These are phyloP conservation scores for Diabrotica balteata DNA, from an alignment of 2,888 invertebrate genomes.

Conservation along the genomic window DNA sequence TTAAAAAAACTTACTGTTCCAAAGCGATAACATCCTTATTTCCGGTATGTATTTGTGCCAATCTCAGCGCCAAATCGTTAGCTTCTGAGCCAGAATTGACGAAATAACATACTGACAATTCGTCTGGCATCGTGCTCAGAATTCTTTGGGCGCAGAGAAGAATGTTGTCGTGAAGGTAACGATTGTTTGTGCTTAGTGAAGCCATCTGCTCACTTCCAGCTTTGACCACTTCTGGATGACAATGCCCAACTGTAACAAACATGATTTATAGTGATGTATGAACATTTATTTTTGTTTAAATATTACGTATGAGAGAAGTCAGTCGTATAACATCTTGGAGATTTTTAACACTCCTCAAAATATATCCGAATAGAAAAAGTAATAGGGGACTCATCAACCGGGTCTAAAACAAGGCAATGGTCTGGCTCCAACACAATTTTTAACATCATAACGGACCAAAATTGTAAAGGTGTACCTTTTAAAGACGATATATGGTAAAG, in stretches of 20 bases:
- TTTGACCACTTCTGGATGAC: conserved; percentile 92
- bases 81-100: conserved; percentile 99
- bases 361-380: too few species aligned
- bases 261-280: too few species aligned
- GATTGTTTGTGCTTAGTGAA: conserved; percentile 90
- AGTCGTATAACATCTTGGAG: too few species aligned
- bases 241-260: conserved; percentile 87
- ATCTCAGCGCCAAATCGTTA: conserved; percentile 92
- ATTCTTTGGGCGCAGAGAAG: conserved; percentile 89
- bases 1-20: conserved; percentile 85
- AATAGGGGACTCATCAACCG: too few species aligned
- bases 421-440: too few species aligned
- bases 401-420: too few species aligned
- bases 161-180: conserved; percentile 95
- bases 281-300: neutral
- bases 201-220: conserved; percentile 92
- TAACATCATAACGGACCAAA: too few species aligned
- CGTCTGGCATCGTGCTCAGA: conserved; percentile 82
- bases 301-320: too few species aligned
- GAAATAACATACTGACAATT: conserved; percentile 90
- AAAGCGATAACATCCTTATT: conserved; percentile 89
- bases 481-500: too few species aligned
- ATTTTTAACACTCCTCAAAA: too few species aligned
- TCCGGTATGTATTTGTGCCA: conserved; percentile 89
- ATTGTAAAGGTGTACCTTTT: too few species aligned